Evolutionary conservation across 2,113 vertebrate species (phyloP).

Genomic region (Rattus norvegicus): GRCr8 NC_086033.1:4231001-4231500

Average conservation of each 20-base stretch:
- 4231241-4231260: too few species aligned
- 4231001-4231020: neutral
- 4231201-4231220: neutral
- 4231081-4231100: neutral
- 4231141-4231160: neutral
- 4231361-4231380: too few species aligned
- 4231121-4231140: neutral
- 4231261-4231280: constrained; percentile 19
- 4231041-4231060: neutral
- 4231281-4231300: neutral
- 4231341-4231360: neutral
- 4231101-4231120: neutral
- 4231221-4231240: too few species aligned
- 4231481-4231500: neutral
- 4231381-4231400: neutral
- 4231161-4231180: neutral
- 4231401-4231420: neutral
- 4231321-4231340: neutral
- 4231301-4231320: neutral
- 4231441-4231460: fast-evolving
- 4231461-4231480: neutral
- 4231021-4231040: neutral
- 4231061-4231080: neutral
- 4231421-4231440: neutral
- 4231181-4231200: neutral